Evolutionary conservation across 1,140 invertebrate genomes (phyloP), one percentile per base, ranked within the genome.

Genomic region (Alviniconcha marisindica): DNA sequence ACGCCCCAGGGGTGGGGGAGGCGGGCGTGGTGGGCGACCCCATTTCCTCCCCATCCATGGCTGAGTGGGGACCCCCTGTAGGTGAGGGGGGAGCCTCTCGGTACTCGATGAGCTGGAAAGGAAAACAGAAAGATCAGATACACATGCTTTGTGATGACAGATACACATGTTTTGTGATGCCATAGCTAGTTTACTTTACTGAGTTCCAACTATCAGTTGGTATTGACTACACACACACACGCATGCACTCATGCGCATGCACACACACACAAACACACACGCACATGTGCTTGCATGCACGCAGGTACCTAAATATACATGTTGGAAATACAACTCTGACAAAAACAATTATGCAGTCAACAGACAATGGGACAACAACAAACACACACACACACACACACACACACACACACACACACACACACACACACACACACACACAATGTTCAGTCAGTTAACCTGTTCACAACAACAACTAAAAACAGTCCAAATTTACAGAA

Each of bases 51-150:
- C 86, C 83, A 54, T 86, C 87, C 87, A 88, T 77, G 33, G 85
- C 86, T 12, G 82, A 83, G 71, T 82, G 54, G 40, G 82, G 66
- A 42, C 89, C 90, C 3, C 87, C 89, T 71, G 89, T 89, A 2
- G 91, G 91, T 69, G 91, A 91, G 28, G 87, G 85, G 1, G 89
- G 89, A 28, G 88, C 89, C 66, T 92, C 90, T 38, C 91, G 84
- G 88, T 92, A 92, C 86, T 91, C 89, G 88, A 91, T 92, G 77
- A 91, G 86, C 91, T 92, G 88, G 31, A 82, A 83, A 54, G 79
- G 56, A 77, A 38, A 71, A 82, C 71, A 42, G 80, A 15, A 44
- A 71, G 40, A 38, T 3, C 10, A 42, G n/a, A 77, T 15, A 24
- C 24, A 31, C 54, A 38, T 63, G 10, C 2, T 74, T 21, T 14